A percentile compares a stretch with the other conserved stretches of the same genome.
Conservation (phyloP, 2,888 invertebrate genomes). For the Lapara coniferarum region DNA sequence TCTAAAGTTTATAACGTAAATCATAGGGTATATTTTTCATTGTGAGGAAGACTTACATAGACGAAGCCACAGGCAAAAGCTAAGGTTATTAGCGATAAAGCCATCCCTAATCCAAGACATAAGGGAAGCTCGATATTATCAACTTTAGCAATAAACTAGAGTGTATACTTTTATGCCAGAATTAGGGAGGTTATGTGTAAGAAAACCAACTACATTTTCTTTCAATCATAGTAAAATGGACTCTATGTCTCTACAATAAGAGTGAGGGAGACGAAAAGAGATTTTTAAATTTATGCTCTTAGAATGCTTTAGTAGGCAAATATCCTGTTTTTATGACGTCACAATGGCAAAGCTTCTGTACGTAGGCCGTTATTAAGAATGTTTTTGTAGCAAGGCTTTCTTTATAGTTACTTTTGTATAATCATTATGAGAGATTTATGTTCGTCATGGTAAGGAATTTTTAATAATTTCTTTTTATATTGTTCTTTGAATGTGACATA, state of each 20-base stretch:
- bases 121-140: conserved; percentile 53
- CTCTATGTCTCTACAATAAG: not conserved
- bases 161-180: conserved; percentile 76
- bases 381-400: conserved; percentile 55
- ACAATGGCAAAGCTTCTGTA: conserved; percentile 75
- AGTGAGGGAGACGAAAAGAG: not conserved
- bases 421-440: conserved; percentile 19
- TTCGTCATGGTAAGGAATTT: not conserved
- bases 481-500: not conserved
- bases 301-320: conserved; percentile 75
- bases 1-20: no score
- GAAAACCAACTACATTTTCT: not conserved
- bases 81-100: not conserved
- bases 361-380: conserved; percentile 72
- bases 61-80: no score
- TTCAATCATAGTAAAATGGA: not conserved
- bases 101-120: conserved; percentile 15
- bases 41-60: no score
- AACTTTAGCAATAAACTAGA: conserved; percentile 79
- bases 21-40: no score
- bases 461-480: not conserved
- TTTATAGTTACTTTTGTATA: conserved; percentile 18
- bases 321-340: conserved; percentile 80
- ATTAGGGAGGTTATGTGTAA: conserved; percentile 64
- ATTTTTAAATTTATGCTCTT: conserved; percentile 61